phyloP scores from a whole-genome alignment of 1,140 invertebrate species.

The Chrysopa pallens region DNA sequence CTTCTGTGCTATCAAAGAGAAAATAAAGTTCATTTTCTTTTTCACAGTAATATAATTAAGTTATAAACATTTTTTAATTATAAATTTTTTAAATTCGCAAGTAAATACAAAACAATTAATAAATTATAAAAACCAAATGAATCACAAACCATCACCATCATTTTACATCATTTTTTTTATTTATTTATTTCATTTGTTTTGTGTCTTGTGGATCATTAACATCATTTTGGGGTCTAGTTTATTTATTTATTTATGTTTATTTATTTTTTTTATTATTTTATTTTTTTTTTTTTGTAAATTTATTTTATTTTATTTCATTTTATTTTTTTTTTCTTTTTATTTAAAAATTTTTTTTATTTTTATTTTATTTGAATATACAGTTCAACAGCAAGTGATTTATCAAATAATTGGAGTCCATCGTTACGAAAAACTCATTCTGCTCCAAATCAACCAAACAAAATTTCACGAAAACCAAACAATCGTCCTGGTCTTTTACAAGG shows the following conservation, averaged over 20 bases:
- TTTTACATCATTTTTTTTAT: constrained; percentile 11
- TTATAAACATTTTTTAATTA: no score
- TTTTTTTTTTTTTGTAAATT: constrained; percentile 8
- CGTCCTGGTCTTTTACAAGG: neutral
- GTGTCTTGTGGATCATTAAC: constrained; percentile 16
- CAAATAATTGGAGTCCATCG: neutral
- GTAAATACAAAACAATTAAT: no score
- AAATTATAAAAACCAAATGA: no score
- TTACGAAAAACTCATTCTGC: neutral
- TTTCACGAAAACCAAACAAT: neutral
- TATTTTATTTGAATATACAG: neutral
- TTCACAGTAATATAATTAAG: no score
- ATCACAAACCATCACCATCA: no score
- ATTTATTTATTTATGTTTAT: constrained; percentile 14
- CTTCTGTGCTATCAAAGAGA: no score
- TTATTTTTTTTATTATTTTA: constrained; percentile 15
- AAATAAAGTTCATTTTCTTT: no score
- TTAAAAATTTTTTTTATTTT: neutral
- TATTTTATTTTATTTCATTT: neutral
- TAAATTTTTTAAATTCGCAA: no score
- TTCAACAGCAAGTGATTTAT: neutral
- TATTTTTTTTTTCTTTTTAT: neutral
- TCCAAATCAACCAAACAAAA: neutral
- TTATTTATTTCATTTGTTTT: constrained; percentile 16
- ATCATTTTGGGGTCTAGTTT: constrained; percentile 14